Conservation (phyloP, 1,140 invertebrate species). For the Nixonia krombeini region DNA sequence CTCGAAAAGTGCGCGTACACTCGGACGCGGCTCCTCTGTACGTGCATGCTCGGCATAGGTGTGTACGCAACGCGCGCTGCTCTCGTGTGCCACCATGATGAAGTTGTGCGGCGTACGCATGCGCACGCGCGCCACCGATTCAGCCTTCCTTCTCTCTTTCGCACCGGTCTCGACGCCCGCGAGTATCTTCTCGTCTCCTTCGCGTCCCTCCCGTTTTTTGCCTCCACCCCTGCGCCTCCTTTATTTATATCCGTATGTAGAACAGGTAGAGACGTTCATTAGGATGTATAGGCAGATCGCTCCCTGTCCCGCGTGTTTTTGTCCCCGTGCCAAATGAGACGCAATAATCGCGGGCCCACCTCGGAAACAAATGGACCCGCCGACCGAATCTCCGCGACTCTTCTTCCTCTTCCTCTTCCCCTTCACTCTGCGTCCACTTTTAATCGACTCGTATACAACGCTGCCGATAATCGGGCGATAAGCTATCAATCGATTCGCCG, state of each 20-base stretch:
- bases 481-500: too few relatives aligned
- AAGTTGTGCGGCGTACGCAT: slow-evolving; percentile 58
- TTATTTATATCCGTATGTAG: slow-evolving; percentile 63
- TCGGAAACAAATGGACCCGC: slow-evolving; percentile 48
- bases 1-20: slow-evolving; percentile 14
- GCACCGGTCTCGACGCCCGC: slow-evolving; percentile 17
- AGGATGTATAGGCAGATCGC: slow-evolving; percentile 69
- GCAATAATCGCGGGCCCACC: slow-evolving; percentile 56
- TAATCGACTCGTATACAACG: too few relatives aligned
- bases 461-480: too few relatives aligned
- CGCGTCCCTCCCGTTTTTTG: slow-evolving; percentile 21
- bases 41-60: slow-evolving; percentile 8
- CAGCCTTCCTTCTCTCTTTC: slow-evolving; percentile 44
- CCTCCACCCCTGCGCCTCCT: slow-evolving; percentile 39
- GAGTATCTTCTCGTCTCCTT: slow-evolving; percentile 27
- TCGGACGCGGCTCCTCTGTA: not conserved
- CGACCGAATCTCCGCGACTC: too few relatives aligned
- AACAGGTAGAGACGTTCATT: slow-evolving; percentile 69
- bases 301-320: slow-evolving; percentile 57
- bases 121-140: slow-evolving; percentile 44
- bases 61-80: slow-evolving; percentile 21
- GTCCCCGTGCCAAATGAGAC: slow-evolving; percentile 55
- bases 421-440: too few relatives aligned
- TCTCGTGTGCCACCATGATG: slow-evolving; percentile 50
- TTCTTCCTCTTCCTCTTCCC: too few relatives aligned